Base-by-base conservation (phyloP, 2,113 vertebrate genomes). In the Grallaria varia region DNA sequence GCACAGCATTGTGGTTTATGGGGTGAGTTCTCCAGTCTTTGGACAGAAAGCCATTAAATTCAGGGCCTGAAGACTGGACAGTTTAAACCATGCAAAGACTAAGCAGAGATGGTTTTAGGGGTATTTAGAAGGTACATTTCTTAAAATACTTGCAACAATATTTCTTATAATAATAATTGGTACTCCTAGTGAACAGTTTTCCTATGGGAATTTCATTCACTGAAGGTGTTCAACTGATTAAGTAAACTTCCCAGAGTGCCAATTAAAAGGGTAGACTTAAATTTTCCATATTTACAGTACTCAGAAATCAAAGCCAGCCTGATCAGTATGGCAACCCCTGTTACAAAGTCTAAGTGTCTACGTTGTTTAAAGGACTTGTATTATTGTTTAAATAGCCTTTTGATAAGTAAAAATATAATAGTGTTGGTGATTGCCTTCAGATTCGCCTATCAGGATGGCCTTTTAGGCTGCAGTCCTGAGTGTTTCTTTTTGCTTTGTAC, bases 281-380 rank as follows among this genome's bases (percentile, higher is more conserved):
- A 87, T 97, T 97, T 98, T 98, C 96, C 75, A 60, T 91, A 78
- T 96, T 95, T 95, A 64, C 96, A 96, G 95, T 98, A 95, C 87
- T 90, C 55, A n/a, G 92, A 98, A 97, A 95, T 97, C 93, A 95
- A 97, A 98, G 97, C 95, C 90, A 97, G 56, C n/a, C 89, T 96
- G 97, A 97, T 96, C 88, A 96, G 66, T 92, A 63, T 25, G 79
- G 73, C 72, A 92, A 92, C 75, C 83, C 73, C 85, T 96, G 94
- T 97, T 96, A 97, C 84, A 93, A 96, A 98, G 97, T 94, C 98
- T 88, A 90, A 94, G 69, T 63, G 27, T 92, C 67, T 83, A 49
- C 22, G 2, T 76, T 93, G 75, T 95, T 95, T 92, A 94, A 96
- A 96, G 71, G 75, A 74, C 92, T 97, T 91, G 42, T 97, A 98